phyloP scores from a whole-genome alignment of 2,113 vertebrate genomes.

The Epinephelus lanceolatus region DNA sequence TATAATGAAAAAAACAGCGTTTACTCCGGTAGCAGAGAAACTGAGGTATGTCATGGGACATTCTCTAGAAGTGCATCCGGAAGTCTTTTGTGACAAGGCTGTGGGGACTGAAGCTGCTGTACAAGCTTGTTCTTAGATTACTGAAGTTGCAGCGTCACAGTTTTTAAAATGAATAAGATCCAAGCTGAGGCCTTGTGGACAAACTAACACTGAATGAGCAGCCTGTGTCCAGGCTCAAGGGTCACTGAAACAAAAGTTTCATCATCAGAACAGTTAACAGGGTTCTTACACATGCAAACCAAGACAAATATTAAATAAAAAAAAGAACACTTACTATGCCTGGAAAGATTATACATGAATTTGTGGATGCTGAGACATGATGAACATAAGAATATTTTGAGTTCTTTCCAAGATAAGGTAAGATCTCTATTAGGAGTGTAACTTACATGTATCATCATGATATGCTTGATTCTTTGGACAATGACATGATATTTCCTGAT shows the following conservation, averaged over 20 bases:
- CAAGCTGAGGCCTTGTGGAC: neutral
- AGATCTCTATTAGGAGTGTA: no score
- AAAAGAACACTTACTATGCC: neutral
- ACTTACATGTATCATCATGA: no score
- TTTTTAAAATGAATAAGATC: constrained; percentile 26
- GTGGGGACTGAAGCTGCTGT: neutral
- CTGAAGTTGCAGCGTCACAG: neutral
- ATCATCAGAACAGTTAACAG: neutral
- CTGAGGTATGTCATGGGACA: constrained; percentile 34
- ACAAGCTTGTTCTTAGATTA: neutral
- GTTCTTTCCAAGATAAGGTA: no score
- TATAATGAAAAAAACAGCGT: neutral
- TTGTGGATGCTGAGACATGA: neutral
- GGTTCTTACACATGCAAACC: neutral
- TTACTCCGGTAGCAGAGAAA: constrained; percentile 27
- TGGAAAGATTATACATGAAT: neutral
- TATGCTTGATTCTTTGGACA: no score
- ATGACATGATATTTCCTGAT: no score
- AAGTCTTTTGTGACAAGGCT: neutral
- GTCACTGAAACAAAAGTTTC: neutral
- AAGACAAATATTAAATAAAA: neutral
- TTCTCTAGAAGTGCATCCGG: neutral
- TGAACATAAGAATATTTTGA: no score
- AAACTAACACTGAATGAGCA: constrained; percentile 22
- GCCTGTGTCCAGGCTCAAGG: neutral